Evolutionary conservation across 2,797 vertebrate species (phyloP).

Genomic region (Muraenolepis orangiensis): DNA sequence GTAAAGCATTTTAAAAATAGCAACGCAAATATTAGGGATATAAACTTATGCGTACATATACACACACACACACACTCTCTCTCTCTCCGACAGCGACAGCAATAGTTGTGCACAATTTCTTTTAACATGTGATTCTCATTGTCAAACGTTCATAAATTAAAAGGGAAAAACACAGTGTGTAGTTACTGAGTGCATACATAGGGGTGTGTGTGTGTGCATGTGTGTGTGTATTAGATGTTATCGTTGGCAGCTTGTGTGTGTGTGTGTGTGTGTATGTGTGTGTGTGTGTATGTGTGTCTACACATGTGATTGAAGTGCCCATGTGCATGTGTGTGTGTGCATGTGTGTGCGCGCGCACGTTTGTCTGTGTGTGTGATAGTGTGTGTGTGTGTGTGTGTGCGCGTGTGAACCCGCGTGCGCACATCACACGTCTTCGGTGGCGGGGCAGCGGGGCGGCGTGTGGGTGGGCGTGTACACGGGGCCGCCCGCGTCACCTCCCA

Average conservation of each 20-base stretch:
- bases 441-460: constrained; percentile 73
- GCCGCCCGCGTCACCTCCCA: constrained; percentile 84
- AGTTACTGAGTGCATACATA: constrained; percentile 21
- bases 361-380: neutral
- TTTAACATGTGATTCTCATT: constrained; percentile 44
- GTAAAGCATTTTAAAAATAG: constrained; percentile 44
- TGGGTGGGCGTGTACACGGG: constrained; percentile 82
- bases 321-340: neutral
- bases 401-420: constrained; percentile 21
- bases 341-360: constrained; percentile 16
- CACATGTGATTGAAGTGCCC: neutral
- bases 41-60: constrained; percentile 40
- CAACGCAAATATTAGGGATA: constrained; percentile 56
- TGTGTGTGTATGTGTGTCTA: constrained; percentile 3
- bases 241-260: constrained; percentile 23
- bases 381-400: constrained; percentile 8
- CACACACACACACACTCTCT: too few relatives aligned
- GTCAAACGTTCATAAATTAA: constrained; percentile 55
- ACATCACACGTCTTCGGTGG: constrained; percentile 51
- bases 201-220: neutral
- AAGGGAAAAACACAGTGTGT: constrained; percentile 40
- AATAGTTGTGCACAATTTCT: constrained; percentile 27
- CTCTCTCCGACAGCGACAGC: constrained; percentile 34
- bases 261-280: too few relatives aligned
- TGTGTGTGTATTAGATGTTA: neutral